Conservation (phyloP, 2,888 invertebrate genomes). For the Pilophorus perplexus region DNA sequence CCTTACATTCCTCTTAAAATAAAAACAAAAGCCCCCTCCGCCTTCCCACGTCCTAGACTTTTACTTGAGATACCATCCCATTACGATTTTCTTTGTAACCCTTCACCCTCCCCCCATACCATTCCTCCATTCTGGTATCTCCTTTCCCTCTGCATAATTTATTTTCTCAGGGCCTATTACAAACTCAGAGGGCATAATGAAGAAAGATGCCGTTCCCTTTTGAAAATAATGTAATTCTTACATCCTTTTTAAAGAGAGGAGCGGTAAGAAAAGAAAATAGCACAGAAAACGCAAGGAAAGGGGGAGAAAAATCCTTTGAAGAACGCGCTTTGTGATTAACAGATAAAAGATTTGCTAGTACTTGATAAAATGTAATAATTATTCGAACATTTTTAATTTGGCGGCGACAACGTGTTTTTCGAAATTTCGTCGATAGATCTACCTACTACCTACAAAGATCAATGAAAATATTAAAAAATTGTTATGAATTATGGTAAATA, state of each 20-base stretch:
- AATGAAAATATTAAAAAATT: too few relatives aligned
- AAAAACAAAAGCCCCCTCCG: conserved; percentile 22
- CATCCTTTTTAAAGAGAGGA: background rate
- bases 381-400: too few relatives aligned
- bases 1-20: conserved; percentile 26
- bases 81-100: conserved; percentile 26
- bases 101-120: background rate
- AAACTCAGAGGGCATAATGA: conserved; percentile 29
- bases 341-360: too few relatives aligned
- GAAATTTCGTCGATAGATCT: too few relatives aligned
- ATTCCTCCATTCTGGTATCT: background rate
- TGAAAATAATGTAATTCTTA: conserved; percentile 18
- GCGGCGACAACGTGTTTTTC: too few relatives aligned
- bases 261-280: background rate
- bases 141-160: conserved; percentile 13
- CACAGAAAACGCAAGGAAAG: too few relatives aligned
- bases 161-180: conserved; percentile 31
- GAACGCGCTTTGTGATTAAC: too few relatives aligned
- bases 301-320: too few relatives aligned
- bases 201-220: conserved; percentile 17
- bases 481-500: too few relatives aligned
- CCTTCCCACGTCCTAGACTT: conserved; percentile 25
- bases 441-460: too few relatives aligned
- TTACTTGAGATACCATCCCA: conserved; percentile 28
- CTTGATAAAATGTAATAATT: too few relatives aligned